Base-by-base conservation (phyloP, 2,797 vertebrate genomes). In the Tokudaia tokunoshimensis region DNA sequence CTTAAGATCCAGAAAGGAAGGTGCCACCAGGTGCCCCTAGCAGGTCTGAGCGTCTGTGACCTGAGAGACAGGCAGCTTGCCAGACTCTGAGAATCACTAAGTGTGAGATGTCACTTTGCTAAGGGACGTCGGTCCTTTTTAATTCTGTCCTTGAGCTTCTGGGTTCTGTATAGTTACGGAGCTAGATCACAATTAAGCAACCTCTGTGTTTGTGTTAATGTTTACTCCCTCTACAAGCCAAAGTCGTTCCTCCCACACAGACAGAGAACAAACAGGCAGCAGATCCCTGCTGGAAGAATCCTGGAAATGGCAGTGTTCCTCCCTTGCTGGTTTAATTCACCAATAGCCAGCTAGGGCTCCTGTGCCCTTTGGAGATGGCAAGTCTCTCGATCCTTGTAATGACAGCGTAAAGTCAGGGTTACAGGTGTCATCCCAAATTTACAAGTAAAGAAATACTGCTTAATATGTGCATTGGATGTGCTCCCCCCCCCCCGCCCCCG, bases 1-100 rank as follows among this genome's bases (percentile, higher is more conserved):
- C 91, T 96, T 96, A 97, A 96, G 97, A 0, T 44, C 94, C 78
- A 74, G 55, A 88, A 57, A 94, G 94, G 92, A 96, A 50, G 96
- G 96, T 88, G 92, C 94, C 93, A 91, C 65, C 81, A 19, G 57
- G 15, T 52, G 82, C 63, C 61, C 50, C 63, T 31, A 85, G 63
- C 83, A 67, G 63, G 19, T 19, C 20, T 52, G 63, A 29, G 61
- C 47, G 37, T 12, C 34, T 90, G 47, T 61, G 52, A 90, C 63
- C 65, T 61, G 12, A 52, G 13, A 74, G 22, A 44, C 52, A 61
- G 85, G 86, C 86, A 79, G 61, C 57, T 83, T 34, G 80, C 81
- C 47, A 0, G 63, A 67, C 34, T 13, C 31, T 44, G 57, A 84
- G 91, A 37, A 74, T 85, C 65, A 20, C 44, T 9, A 0, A 3